Evolutionary conservation across 2,797 vertebrate genomes (phyloP).

Genomic region (Picus viridis): DNA sequence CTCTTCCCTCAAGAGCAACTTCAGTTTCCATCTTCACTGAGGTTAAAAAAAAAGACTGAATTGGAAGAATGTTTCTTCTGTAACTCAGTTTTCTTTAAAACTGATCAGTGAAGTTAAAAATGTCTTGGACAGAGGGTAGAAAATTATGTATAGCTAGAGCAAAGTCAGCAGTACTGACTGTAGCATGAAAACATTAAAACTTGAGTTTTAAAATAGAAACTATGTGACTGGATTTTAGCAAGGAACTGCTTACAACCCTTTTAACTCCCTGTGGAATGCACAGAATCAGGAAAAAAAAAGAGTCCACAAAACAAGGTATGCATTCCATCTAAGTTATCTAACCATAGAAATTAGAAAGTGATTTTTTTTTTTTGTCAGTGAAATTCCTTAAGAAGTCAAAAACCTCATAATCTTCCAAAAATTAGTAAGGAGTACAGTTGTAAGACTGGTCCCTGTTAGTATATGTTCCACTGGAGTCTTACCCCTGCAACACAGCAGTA

Average conservation of each 20-base stretch:
- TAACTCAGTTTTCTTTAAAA: slow-evolving; percentile 10
- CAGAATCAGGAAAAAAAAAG: neutral
- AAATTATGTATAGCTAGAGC: slow-evolving; percentile 5
- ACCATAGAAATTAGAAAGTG: neutral
- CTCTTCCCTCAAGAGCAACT: neutral
- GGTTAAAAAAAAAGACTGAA: neutral
- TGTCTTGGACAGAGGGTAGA: slow-evolving; percentile 1
- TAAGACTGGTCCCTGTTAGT: neutral
- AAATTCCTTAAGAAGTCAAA: neutral
- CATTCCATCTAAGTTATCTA: neutral
- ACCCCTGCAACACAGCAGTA: neutral
- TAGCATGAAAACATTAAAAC: slow-evolving; percentile 12
- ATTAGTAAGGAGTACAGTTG: neutral
- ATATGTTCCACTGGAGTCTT: neutral
- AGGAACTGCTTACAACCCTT: neutral
- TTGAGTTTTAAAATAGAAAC: slow-evolving; percentile 26
- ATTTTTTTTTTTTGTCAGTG: neutral
- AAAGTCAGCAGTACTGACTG: slow-evolving; percentile 28
- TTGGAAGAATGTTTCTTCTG: slow-evolving; percentile 6
- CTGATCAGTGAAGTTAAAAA: slow-evolving; percentile 17
- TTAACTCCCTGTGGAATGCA: neutral
- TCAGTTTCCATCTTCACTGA: neutral
- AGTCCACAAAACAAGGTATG: neutral
- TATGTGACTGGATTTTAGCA: neutral
- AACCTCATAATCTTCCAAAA: neutral